Conservation (phyloP, 2,113 vertebrate species). For the Sander vitreus region DNA sequence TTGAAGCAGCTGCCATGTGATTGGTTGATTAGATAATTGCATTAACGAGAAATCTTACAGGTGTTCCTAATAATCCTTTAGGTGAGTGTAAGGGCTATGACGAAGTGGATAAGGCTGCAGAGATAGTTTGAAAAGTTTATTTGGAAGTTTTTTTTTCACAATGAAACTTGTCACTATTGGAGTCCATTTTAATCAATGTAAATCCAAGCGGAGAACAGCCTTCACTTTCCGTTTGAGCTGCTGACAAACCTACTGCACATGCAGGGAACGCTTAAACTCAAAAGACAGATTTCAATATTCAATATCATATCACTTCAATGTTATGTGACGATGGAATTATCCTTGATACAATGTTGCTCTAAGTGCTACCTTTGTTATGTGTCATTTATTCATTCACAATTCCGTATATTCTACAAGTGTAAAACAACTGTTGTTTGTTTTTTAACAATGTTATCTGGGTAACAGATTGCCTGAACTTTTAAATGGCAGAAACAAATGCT, state of each 20-base stretch:
- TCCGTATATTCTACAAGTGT: neutral
- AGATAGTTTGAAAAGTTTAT: neutral
- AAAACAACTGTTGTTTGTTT: neutral
- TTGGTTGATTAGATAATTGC: too few relatives aligned
- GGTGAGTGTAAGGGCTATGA: neutral
- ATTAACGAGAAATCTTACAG: too few relatives aligned
- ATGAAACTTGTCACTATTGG: neutral
- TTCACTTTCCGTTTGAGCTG: neutral
- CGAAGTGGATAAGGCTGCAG: neutral
- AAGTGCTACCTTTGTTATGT: neutral
- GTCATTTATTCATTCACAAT: neutral
- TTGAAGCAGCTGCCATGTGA: too few relatives aligned
- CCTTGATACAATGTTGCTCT: neutral
- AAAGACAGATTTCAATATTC: neutral
- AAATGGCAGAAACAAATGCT: constrained; percentile 4
- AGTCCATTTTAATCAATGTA: neutral
- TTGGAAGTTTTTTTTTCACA: neutral
- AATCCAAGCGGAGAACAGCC: neutral
- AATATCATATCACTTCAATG: neutral
- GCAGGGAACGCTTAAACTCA: neutral
- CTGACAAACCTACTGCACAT: neutral
- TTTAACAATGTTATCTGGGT: neutral
- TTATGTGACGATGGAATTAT: neutral
- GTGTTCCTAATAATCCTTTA: too few relatives aligned
- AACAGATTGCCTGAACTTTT: neutral